A percentile compares a stretch with the other conserved stretches of the same genome.
Conservation (phyloP, 2,797 vertebrate genomes). For the Danio aesculapii region DNA sequence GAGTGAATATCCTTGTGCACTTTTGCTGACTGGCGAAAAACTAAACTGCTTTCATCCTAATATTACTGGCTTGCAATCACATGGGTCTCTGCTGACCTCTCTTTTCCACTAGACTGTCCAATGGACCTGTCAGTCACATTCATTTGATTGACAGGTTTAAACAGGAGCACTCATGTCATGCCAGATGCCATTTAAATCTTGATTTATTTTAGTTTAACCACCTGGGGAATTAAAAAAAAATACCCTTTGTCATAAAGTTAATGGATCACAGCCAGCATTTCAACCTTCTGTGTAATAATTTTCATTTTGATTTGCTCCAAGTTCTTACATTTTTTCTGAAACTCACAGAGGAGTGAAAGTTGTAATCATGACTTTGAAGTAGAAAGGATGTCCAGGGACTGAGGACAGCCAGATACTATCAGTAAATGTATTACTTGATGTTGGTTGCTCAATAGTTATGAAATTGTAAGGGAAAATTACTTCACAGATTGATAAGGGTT, state of each 20-base stretch:
- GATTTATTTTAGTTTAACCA: conserved; percentile 4
- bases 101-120: conserved; percentile 7
- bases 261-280: background rate
- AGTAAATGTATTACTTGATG: background rate
- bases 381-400: background rate
- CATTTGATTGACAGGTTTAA: conserved; percentile 11
- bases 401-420: background rate
- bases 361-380: conserved; percentile 15
- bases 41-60: background rate
- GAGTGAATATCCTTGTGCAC: conserved; percentile 1
- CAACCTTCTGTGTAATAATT: background rate
- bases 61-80: background rate
- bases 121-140: conserved; percentile 22
- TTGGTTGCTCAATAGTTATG: background rate
- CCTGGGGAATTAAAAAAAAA: conserved; percentile 5
- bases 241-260: background rate
- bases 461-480: conserved; percentile 3
- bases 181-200: background rate
- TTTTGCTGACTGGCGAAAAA: conserved; percentile 29
- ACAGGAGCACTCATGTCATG: conserved; percentile 16
- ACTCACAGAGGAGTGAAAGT: background rate
- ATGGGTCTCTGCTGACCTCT: background rate
- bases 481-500: conserved; percentile 6
- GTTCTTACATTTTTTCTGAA: background rate
- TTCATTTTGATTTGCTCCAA: background rate